phyloP scores from a whole-genome alignment of 2,113 vertebrate species.

The Emydocephalus ijimae region DNA sequence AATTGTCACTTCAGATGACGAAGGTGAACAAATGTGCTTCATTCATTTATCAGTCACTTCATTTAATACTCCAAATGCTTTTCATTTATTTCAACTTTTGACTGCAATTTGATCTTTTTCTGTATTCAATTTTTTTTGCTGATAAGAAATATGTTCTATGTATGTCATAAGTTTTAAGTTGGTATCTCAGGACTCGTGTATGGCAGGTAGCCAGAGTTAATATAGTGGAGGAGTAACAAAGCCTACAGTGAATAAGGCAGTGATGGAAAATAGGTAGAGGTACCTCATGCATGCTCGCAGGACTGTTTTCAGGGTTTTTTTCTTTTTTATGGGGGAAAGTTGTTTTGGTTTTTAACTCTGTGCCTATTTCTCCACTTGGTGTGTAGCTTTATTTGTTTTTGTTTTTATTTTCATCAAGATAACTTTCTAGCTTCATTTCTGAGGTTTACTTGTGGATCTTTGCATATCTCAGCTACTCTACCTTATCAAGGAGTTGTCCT shows the following conservation, averaged over 20 bases:
- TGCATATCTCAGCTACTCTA: not conserved
- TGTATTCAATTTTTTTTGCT: not conserved
- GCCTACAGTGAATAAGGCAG: not conserved
- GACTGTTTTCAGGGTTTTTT: not conserved
- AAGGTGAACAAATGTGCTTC: constrained; percentile 23
- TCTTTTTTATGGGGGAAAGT: not conserved
- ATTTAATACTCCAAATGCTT: not conserved
- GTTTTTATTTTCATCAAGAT: not conserved
- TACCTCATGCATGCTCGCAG: not conserved
- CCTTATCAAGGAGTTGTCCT: not conserved
- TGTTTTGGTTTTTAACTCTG: not conserved
- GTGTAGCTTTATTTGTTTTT: not conserved
- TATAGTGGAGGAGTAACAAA: not conserved
- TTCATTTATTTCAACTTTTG: not conserved
- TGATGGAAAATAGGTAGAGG: not conserved
- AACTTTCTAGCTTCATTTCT: not conserved
- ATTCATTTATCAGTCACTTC: not conserved
- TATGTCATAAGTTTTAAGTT: not conserved
- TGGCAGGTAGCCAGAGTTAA: not conserved
- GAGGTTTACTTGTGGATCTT: not conserved
- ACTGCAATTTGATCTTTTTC: not conserved
- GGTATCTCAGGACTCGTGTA: not conserved
- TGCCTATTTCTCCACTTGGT: not conserved
- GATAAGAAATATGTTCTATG: not conserved
- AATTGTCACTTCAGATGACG: constrained; percentile 6